Evolutionary conservation across 2,113 vertebrate genomes (phyloP).

Genomic region (Coptodon bakossiorum): DNA sequence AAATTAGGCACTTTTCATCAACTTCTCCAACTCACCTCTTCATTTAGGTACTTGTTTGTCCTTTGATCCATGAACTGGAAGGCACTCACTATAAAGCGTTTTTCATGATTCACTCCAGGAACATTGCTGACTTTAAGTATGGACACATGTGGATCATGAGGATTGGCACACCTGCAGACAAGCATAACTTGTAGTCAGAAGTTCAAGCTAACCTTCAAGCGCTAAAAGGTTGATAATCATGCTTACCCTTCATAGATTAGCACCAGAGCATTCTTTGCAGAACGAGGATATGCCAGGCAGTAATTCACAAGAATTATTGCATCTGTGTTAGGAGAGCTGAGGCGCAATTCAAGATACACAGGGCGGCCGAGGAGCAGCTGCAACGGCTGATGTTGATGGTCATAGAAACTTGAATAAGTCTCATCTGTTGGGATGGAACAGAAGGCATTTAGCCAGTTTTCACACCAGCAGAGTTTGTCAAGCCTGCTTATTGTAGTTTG

Average conservation of each 20-base stretch:
- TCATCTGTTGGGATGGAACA: slow-evolving; percentile 32
- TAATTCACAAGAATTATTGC: slow-evolving; percentile 66
- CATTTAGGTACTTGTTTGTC: slow-evolving; percentile 57
- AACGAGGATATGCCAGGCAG: slow-evolving; percentile 68
- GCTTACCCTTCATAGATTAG: slow-evolving; percentile 68
- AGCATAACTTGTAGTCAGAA: accelerated
- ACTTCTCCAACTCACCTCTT: slow-evolving; percentile 50
- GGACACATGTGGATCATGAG: slow-evolving; percentile 20
- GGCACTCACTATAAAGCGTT: slow-evolving; percentile 49
- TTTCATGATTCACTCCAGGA: slow-evolving; percentile 13
- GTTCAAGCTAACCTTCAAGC: accelerated
- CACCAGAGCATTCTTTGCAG: slow-evolving; percentile 57
- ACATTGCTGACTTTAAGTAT: slow-evolving; percentile 31
- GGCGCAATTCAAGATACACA: slow-evolving; percentile 61
- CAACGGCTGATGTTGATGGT: slow-evolving; percentile 46
- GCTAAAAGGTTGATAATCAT: accelerated
- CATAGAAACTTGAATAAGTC: slow-evolving; percentile 32
- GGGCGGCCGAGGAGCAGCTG: slow-evolving; percentile 49
- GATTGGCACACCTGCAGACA: slow-evolving; percentile 61
- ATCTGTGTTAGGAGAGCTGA: slow-evolving; percentile 32
- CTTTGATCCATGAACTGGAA: slow-evolving; percentile 69
- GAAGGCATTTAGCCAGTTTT: not conserved
- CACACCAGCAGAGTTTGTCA: not conserved
- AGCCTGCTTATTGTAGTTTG: not conserved
- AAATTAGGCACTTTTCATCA: not conserved